phyloP scores from a whole-genome alignment of 53 echinoderm and acorn worm genomes.

The Pentamera pediparva region DNA sequence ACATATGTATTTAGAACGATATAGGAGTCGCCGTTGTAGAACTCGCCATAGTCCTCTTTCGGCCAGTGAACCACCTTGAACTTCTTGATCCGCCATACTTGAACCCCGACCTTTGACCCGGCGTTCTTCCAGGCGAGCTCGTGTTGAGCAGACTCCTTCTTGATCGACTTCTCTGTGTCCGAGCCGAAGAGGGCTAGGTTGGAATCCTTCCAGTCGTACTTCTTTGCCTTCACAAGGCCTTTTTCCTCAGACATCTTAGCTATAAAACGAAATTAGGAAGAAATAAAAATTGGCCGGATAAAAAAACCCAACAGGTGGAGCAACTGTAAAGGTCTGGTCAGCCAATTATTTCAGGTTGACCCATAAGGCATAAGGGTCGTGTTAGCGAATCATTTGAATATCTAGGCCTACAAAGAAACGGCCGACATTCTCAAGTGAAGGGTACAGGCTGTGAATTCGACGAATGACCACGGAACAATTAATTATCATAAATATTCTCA shows the following conservation, averaged over 20 bases:
- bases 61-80: constrained; percentile 79
- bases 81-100: constrained; percentile 79
- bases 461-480: too few species aligned
- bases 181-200: constrained; percentile 85
- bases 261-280: too few species aligned
- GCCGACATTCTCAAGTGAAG: too few species aligned
- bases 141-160: constrained; percentile 63
- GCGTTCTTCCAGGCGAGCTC: constrained; percentile 68
- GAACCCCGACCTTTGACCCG: constrained; percentile 48
- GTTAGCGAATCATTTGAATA: too few species aligned
- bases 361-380: too few species aligned
- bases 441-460: too few species aligned
- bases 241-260: constrained; percentile 23
- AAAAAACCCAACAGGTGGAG: too few species aligned
- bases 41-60: constrained; percentile 69
- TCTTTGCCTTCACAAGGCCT: constrained; percentile 77
- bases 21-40: constrained; percentile 81
- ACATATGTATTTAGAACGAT: constrained; percentile 79
- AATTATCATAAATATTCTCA: too few species aligned
- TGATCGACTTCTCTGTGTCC: constrained; percentile 73
- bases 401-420: too few species aligned
- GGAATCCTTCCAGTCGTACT: constrained; percentile 96
- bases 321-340: too few species aligned
- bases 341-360: too few species aligned
- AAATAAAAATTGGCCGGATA: too few species aligned